Evolutionary conservation across 2,888 invertebrate species (phyloP), one percentile per base, ranked within the genome.

Genomic region (Xylota segnis): DNA sequence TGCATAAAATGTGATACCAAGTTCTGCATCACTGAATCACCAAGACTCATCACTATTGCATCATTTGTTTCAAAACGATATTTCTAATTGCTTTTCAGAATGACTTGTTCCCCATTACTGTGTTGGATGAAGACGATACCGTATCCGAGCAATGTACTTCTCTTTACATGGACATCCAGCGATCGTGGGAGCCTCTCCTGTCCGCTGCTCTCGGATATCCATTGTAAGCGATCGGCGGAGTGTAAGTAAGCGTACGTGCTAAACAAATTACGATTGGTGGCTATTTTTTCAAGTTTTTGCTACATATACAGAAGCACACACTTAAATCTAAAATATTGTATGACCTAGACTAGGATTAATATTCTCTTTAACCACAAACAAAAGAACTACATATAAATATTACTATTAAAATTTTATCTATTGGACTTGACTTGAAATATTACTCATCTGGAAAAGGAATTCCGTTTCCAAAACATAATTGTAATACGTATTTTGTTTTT

Each of bases 121-220:
- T 92, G 63, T 78, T 92, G 83, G 91, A 92, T 84, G 92, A 92
- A 75, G 91, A 91, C 78, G 92, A 92, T 87, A 68, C 88, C 27
- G 88, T 92, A 45, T 91, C 92, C 9, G 92, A 92, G 72, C 91
- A 92, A 87, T 92, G 92, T 87, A 91, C 91, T 66, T 88, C 90
- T 87, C 88, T 92, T 9, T 92, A 92, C 86, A 89, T 91, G 89
- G 91, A 92, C 71, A 91, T 92, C 61, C 92, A 92, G 89, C 90
- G 91, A 23, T 91, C 92, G 16, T 92, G 92, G 92, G 92, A 92
- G 75, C 92, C 92, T 2, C 87, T 92, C 29, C 87, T 92, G 37
- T 90, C 92, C n/a, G 92, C 92, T 27, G 92, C 92, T 7, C 88
- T 92, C 40, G 92, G 92, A 4, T 91, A 91, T 89, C 91, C 92